phyloP scores from a whole-genome alignment of 2,888 invertebrate species.

The Limnephilus auricula region DNA sequence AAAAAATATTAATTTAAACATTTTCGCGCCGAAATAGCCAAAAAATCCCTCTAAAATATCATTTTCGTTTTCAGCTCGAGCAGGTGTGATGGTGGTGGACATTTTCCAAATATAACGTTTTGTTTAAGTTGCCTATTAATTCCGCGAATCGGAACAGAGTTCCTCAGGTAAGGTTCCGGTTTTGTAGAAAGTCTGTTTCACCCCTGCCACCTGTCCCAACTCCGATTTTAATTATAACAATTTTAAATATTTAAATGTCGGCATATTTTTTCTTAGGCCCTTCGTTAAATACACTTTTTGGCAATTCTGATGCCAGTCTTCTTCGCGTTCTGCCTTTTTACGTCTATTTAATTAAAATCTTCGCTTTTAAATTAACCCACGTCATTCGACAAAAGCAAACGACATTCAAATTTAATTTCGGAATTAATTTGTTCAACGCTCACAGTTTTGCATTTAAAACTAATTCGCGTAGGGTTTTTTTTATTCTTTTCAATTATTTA shows the following conservation, averaged over 20 bases:
- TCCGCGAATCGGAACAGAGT: constrained; percentile 33
- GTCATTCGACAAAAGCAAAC: constrained; percentile 26
- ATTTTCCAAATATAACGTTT: constrained; percentile 34
- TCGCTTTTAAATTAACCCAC: constrained; percentile 45
- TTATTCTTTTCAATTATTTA: background rate
- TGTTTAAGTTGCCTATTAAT: constrained; percentile 46
- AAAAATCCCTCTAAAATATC: background rate
- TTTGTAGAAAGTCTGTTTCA: constrained; percentile 27
- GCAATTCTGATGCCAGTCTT: constrained; percentile 28
- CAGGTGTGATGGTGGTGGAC: constrained; percentile 33
- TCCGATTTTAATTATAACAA: constrained; percentile 60
- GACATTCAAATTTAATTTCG: constrained; percentile 32
- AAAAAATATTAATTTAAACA: background rate
- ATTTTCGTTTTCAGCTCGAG: constrained; percentile 9
- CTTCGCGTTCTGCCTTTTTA: constrained; percentile 54
- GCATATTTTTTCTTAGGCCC: constrained; percentile 37
- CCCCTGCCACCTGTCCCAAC: constrained; percentile 36
- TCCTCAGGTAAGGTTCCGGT: constrained; percentile 49
- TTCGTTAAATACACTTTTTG: constrained; percentile 50
- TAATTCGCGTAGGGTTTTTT: background rate
- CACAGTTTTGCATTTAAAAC: background rate
- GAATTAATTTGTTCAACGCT: background rate
- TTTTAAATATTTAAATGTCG: constrained; percentile 61
- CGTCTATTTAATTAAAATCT: constrained; percentile 56
- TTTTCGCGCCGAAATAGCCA: background rate